Evolutionary conservation across 2,797 vertebrate species (phyloP).

Genomic region (Molothrus aeneus): DNA sequence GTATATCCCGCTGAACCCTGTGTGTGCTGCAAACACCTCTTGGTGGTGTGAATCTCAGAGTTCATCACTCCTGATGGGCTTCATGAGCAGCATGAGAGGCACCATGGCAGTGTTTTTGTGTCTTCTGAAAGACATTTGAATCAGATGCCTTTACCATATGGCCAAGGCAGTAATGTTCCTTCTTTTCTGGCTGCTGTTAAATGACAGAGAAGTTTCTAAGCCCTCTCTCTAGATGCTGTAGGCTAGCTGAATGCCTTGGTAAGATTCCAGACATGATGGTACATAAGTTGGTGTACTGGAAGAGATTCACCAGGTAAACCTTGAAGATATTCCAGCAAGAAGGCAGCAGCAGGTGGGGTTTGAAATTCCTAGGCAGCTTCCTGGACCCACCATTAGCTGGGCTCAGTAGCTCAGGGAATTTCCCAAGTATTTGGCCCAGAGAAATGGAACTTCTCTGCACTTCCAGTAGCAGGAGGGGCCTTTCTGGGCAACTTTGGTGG

Average conservation of each 20-base stretch:
- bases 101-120: neutral
- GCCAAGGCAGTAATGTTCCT: neutral
- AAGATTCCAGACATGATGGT: neutral
- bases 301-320: neutral
- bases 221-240: neutral
- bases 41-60: neutral
- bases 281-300: neutral
- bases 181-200: neutral
- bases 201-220: neutral
- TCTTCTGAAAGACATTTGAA: neutral
- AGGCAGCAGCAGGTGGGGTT: neutral
- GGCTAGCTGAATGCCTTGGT: neutral
- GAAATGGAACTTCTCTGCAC: neutral
- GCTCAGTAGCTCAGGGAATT: neutral
- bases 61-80: neutral
- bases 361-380: neutral
- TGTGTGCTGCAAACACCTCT: neutral
- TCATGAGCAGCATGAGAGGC: neutral
- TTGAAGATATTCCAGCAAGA: neutral
- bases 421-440: neutral
- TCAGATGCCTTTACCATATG: neutral
- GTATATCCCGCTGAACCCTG: rapidly evolving
- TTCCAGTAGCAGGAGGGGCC: neutral
- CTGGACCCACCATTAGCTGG: neutral
- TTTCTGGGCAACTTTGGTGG: neutral